Evolutionary conservation across 2,797 vertebrate species (phyloP), one percentile per base, ranked within the genome.

Genomic region (Erithacus rubecula): DNA sequence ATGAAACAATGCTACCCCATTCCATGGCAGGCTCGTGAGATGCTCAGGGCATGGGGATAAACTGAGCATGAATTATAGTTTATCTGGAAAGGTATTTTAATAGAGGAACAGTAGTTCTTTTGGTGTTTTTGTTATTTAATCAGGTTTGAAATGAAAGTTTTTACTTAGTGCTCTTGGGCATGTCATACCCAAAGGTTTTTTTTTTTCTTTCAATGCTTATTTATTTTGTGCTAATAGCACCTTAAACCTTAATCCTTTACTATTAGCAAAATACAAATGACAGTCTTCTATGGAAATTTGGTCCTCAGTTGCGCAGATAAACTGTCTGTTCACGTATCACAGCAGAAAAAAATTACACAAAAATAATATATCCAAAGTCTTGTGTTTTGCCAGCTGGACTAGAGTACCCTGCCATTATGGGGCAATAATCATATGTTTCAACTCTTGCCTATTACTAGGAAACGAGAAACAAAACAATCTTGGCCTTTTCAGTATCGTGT

Each of bases 391-490:
- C 95, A 96, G 88, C 88, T 96, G 95, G 95, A 95, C 84, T 79
- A 60, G 49, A 85, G 55, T 90, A 72, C 90, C 52, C 77, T 96
- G 64, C 86, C 90, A 93, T 96, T 96, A 87, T 84, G 94, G 85
- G 81, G 84, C 85, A 89, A 88, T 97, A 96, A 96, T 97, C 56
- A 91, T 95, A 96, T 92, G 93, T 95, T 96, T 96, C 91, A 87
- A 47, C 53, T 94, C 77, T 94, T 82, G 83, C 70, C 74, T 94
- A 94, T 97, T 96, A 97, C 94, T 94, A 92, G 93, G 96, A 93
- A 93, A 97, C 13, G 2, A 91, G 86, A 86, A 97, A 93, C 94
- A 95, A 95, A 97, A 97, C 88, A 95, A 15, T 70, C 47, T 89
- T 84, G 60, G 86, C 26, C 71, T 89, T 91, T 87, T 74, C 70